Percentiles rank a stretch among this genome's conserved stretches.
Evolutionary conservation across 1,140 invertebrate genomes (phyloP).

Genomic region (Hycleus cichorii): DNA sequence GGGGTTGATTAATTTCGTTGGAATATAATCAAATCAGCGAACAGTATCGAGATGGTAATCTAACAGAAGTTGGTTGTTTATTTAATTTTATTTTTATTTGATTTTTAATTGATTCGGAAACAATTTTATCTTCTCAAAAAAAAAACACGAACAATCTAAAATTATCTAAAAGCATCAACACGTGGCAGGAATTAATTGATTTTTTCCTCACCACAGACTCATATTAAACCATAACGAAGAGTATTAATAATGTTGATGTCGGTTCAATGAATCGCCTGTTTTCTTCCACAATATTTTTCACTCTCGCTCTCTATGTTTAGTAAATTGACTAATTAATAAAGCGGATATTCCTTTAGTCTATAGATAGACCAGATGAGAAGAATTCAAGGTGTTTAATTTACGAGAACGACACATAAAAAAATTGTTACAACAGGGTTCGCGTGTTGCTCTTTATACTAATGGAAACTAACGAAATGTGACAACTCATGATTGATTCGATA

Average conservation of each 20-base stretch:
- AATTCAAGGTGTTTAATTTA: not conserved
- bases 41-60: conserved; percentile 13
- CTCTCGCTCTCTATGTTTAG: conserved; percentile 11
- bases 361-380: not conserved
- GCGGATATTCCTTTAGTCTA: not conserved
- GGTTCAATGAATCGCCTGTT: not conserved
- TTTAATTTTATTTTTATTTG: conserved; percentile 15
- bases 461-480: conserved; percentile 17
- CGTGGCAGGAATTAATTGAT: conserved; percentile 19
- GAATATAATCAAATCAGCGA: not conserved
- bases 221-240: conserved; percentile 4
- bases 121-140: too few relatives aligned
- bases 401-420: not conserved
- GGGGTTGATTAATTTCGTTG: too few relatives aligned
- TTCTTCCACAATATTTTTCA: too few relatives aligned
- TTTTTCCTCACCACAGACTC: not conserved
- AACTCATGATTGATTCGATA: conserved; percentile 22
- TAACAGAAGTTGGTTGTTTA: not conserved
- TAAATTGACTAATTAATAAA: conserved; percentile 26
- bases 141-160: too few relatives aligned
- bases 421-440: not conserved
- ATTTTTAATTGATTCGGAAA: too few relatives aligned
- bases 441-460: conserved; percentile 12
- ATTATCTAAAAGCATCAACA: conserved; percentile 7
- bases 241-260: conserved; percentile 12